A percentile compares a stretch with the other conserved stretches of the same genome.
These are phyloP conservation scores for Trogon melanurus DNA, from an alignment of 2,113 vertebrate species.

Conservation along the genomic window DNA sequence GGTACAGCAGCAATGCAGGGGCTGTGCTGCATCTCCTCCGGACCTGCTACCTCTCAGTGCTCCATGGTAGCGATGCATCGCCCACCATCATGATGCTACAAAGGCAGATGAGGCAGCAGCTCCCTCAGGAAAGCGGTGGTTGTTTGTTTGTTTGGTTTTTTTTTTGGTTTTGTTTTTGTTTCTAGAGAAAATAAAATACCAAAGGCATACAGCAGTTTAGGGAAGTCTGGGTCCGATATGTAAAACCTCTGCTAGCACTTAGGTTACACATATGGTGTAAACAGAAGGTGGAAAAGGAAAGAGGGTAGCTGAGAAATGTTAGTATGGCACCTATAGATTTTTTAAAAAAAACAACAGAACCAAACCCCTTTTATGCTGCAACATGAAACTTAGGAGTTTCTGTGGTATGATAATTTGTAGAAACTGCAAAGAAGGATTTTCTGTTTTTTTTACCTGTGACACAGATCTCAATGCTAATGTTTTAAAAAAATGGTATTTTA, in stretches of 20 bases:
- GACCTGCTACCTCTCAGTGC: neutral
- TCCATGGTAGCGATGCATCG: rapidly evolving
- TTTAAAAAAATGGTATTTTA: neutral
- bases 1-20: neutral
- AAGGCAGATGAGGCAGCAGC: neutral
- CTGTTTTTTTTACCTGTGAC: neutral
- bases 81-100: rapidly evolving
- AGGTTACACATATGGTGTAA: neutral
- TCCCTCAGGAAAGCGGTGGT: neutral
- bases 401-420: neutral
- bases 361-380: neutral
- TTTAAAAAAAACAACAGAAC: neutral
- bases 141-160: neutral
- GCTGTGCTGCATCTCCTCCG: neutral
- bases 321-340: neutral
- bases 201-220: neutral
- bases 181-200: neutral
- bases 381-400: neutral
- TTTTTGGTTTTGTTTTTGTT: too few species aligned
- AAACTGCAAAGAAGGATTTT: neutral
- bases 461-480: neutral
- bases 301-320: neutral
- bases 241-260: neutral
- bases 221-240: neutral
- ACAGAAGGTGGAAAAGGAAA: neutral